Evolutionary conservation across 2,888 invertebrate genomes (phyloP).

Genomic region (Dicranocentrus wangi): DNA sequence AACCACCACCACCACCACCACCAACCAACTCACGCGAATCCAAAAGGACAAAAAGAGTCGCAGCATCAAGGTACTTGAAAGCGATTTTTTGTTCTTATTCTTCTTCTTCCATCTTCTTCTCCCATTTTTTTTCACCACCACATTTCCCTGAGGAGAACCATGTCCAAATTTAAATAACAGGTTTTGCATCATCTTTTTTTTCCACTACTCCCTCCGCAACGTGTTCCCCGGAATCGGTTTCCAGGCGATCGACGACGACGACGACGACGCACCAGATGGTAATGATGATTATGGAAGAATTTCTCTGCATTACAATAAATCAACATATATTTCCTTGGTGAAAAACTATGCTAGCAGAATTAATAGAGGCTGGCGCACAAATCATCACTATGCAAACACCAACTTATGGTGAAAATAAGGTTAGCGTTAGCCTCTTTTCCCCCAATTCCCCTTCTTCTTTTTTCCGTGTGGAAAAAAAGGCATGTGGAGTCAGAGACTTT

Average conservation of each 20-base stretch:
- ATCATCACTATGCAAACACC: conserved; percentile 35
- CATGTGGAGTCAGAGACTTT: too few relatives aligned
- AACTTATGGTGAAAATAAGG: not conserved
- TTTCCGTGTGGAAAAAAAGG: too few relatives aligned
- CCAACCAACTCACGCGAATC: too few relatives aligned
- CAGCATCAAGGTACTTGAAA: conserved; percentile 1
- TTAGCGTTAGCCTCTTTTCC: not conserved
- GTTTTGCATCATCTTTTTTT: conserved; percentile 2
- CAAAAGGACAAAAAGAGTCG: too few relatives aligned
- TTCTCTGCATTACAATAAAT: conserved; percentile 46
- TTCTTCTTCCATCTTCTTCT: not conserved
- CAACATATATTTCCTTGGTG: conserved; percentile 24
- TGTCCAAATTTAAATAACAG: not conserved
- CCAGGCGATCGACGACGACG: conserved; percentile 23
- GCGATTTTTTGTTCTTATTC: too few relatives aligned
- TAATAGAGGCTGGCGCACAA: conserved; percentile 24
- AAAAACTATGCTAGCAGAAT: conserved; percentile 21
- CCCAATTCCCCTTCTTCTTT: too few relatives aligned
- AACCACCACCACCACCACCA: too few relatives aligned
- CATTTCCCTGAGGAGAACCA: not conserved
- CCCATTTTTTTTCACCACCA: too few relatives aligned
- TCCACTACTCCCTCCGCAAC: too few relatives aligned
- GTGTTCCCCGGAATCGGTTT: not conserved
- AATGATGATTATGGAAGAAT: conserved; percentile 42
- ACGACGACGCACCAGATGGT: conserved; percentile 32